Base-by-base conservation (phyloP, 2,888 invertebrate genomes). In the Chymomyza fuscimana region DNA sequence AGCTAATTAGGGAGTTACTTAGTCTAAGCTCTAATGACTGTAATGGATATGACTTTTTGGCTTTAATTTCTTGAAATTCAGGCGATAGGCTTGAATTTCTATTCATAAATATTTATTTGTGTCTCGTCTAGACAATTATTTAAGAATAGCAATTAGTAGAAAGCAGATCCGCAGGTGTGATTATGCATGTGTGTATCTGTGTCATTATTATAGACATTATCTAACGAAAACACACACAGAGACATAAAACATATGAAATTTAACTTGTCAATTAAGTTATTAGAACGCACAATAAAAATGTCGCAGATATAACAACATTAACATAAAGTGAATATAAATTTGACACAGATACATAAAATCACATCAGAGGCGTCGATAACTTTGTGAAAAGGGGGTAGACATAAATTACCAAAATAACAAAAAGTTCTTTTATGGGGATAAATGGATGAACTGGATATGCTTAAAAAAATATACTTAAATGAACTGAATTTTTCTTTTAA, bases 241-340 rank as follows among this genome's bases (percentile, higher is more conserved):
- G 25, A 6, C 36, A 36, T 16, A 52, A 52, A 16, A 52, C 15
- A 52, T 7, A 12, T 52, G 52, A 52, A 16, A 15, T 52, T 52
- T 16, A 52, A 52, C 52, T 15, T 52, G 52, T 52, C 52, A 52
- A 52, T 52, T 52, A 52, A 52, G 52, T 52, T 52, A 52, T 52
- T 52, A 52, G 52, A 52, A 16, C 15, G 9, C 6, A 16, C 52
- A 15, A 52, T 52, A 52, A 52, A 52, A 52, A n/a, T 82, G 89
- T 86, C 86, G 78, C 61, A 67, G 67, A 69, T 70, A 80, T 72
- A 73, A 75, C 69, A 72, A 65, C 65, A 76, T 73, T 73, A 69
- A 76, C 76, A 74, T 72, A 62, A 74, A 70, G 54, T 62, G 51
- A 51, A 69, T 72, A 75, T 62, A 65, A 65, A 76, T 63, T 68